phyloP scores from a whole-genome alignment of 2,113 vertebrate genomes.

The Vulpes lagopus region DNA sequence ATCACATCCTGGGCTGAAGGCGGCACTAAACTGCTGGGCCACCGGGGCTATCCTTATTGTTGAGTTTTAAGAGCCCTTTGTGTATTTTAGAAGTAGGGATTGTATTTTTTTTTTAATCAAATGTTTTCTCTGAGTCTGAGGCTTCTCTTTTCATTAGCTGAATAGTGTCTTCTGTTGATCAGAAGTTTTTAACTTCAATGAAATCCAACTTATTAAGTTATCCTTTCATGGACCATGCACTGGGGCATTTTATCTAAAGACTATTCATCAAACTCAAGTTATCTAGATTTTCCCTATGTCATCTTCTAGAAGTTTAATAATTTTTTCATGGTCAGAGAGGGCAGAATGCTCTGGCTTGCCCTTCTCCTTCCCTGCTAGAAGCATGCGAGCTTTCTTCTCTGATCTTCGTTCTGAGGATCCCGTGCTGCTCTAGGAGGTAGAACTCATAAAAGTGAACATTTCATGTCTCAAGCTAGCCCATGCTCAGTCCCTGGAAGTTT shows the following conservation, averaged over 20 bases:
- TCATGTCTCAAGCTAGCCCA: background rate
- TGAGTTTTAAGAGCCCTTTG: background rate
- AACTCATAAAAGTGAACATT: background rate
- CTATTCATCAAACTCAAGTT: background rate
- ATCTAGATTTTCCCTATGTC: background rate
- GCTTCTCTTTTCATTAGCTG: background rate
- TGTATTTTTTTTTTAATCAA: background rate
- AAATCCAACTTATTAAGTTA: background rate
- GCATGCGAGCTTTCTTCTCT: background rate
- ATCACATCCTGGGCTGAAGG: too few species aligned
- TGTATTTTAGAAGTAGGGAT: background rate
- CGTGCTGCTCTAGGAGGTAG: background rate
- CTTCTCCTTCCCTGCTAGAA: background rate
- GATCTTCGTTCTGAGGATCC: background rate
- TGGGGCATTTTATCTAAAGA: background rate
- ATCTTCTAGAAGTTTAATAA: background rate
- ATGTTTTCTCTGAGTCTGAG: background rate
- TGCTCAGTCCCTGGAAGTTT: background rate
- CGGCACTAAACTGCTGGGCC: too few species aligned
- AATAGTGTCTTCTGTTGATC: background rate
- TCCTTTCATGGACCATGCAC: background rate
- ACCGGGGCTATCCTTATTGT: too few species aligned
- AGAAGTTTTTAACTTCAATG: background rate
- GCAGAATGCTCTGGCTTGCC: background rate
- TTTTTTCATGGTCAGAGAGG: background rate